Conservation (phyloP, 2,888 invertebrate genomes). For the Tinea semifulvella region DNA sequence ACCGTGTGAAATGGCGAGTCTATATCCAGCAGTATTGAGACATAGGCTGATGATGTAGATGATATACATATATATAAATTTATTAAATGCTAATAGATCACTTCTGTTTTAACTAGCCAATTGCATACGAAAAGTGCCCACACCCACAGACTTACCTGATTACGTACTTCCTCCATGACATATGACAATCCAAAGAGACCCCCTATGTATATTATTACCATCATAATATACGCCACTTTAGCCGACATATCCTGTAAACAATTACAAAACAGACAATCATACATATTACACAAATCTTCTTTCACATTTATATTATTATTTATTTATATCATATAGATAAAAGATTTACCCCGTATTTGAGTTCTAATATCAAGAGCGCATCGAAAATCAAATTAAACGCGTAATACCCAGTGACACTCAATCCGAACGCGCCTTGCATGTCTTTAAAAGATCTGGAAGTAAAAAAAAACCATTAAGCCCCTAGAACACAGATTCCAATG, state of each 20-base stretch:
- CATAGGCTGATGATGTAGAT: too few relatives aligned
- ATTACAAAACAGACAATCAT: neutral
- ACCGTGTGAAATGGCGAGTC: too few relatives aligned
- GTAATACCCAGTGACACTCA: conserved; percentile 29
- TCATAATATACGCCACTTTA: conserved; percentile 17
- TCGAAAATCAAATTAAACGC: conserved; percentile 31
- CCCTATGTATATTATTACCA: conserved; percentile 25
- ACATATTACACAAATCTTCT: too few relatives aligned
- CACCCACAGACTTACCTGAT: conserved; percentile 4
- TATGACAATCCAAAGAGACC: conserved; percentile 29
- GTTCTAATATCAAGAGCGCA: conserved; percentile 29
- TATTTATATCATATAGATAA: too few relatives aligned
- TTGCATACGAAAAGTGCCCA: too few relatives aligned
- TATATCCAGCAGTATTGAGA: too few relatives aligned
- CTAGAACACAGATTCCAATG: too few relatives aligned
- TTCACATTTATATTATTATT: too few relatives aligned
- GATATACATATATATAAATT: too few relatives aligned
- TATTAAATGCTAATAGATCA: too few relatives aligned
- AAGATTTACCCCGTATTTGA: conserved; percentile 28
- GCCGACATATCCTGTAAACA: conserved; percentile 23
- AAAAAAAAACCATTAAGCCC: conserved; percentile 1
- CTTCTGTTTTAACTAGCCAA: too few relatives aligned
- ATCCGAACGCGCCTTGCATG: conserved; percentile 29
- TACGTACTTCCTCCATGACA: conserved; percentile 27
- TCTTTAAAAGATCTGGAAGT: conserved; percentile 27